phyloP scores from a whole-genome alignment of 2,888 invertebrate species.

The Ochlodes sylvanus region DNA sequence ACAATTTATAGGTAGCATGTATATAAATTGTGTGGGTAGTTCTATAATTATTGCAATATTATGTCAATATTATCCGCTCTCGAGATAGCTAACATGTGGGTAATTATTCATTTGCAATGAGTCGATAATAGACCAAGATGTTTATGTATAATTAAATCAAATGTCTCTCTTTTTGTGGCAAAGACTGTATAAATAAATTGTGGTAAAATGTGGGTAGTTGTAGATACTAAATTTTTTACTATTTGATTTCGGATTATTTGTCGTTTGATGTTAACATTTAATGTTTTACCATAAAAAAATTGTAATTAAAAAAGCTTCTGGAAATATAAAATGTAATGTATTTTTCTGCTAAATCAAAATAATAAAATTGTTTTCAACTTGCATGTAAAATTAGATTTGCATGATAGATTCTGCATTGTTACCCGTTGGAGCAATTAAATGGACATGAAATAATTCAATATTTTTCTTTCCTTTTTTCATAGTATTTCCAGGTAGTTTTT shows the following conservation, averaged over 20 bases:
- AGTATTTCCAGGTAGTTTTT: not conserved
- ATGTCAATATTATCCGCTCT: too few relatives aligned
- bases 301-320: not conserved
- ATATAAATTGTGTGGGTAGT: not conserved
- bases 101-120: not conserved
- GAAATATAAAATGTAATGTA: not conserved
- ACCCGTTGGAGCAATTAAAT: too few relatives aligned
- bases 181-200: not conserved
- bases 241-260: not conserved
- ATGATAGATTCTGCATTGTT: too few relatives aligned
- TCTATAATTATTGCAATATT: not conserved
- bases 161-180: not conserved
- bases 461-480: not conserved
- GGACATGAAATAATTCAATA: too few relatives aligned
- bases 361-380: too few relatives aligned
- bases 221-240: not conserved
- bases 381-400: too few relatives aligned
- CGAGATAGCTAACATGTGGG: not conserved
- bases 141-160: not conserved
- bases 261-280: not conserved
- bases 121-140: not conserved
- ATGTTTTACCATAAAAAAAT: not conserved
- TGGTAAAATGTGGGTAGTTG: slow-evolving; percentile 1
- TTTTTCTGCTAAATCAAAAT: too few relatives aligned
- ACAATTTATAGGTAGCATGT: not conserved